phyloP scores from a whole-genome alignment of 2,888 invertebrate species.

The Catonia carolina region DNA sequence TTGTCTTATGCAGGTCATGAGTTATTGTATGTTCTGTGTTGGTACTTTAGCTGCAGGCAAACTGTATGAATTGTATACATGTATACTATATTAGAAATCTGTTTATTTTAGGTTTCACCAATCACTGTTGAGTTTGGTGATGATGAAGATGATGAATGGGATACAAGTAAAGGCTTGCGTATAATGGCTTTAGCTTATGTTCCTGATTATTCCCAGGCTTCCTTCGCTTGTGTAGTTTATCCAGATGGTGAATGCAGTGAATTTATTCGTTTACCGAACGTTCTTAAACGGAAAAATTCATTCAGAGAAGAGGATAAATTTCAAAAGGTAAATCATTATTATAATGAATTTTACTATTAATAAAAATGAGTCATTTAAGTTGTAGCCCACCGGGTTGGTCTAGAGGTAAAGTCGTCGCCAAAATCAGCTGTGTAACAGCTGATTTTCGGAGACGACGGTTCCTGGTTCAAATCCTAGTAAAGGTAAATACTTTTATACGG shows the following conservation, averaged over 20 bases:
- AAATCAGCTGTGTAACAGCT: no score
- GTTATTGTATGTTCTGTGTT: no score
- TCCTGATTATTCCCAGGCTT: slow-evolving; percentile 74
- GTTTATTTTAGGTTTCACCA: slow-evolving; percentile 66
- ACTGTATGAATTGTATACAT: no score
- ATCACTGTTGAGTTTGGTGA: slow-evolving; percentile 66
- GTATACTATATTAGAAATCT: no score
- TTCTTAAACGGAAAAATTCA: slow-evolving; percentile 74
- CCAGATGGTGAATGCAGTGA: slow-evolving; percentile 90
- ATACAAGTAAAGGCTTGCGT: slow-evolving; percentile 71
- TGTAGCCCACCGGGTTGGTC: no score
- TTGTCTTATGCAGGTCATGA: no score
- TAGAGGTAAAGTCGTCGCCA: no score
- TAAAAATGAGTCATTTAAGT: neutral
- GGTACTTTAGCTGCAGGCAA: no score
- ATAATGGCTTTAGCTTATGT: slow-evolving; percentile 85
- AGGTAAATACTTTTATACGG: no score
- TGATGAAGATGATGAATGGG: slow-evolving; percentile 90
- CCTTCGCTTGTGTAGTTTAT: slow-evolving; percentile 81
- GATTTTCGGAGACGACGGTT: no score
- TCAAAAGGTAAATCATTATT: slow-evolving; percentile 44
- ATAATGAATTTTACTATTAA: neutral
- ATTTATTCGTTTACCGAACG: slow-evolving; percentile 77
- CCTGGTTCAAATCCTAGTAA: no score
- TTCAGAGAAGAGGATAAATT: slow-evolving; percentile 59